These are phyloP conservation scores for Penelope pileata DNA, from an alignment of 2,113 vertebrate species.

Conservation along the genomic window DNA sequence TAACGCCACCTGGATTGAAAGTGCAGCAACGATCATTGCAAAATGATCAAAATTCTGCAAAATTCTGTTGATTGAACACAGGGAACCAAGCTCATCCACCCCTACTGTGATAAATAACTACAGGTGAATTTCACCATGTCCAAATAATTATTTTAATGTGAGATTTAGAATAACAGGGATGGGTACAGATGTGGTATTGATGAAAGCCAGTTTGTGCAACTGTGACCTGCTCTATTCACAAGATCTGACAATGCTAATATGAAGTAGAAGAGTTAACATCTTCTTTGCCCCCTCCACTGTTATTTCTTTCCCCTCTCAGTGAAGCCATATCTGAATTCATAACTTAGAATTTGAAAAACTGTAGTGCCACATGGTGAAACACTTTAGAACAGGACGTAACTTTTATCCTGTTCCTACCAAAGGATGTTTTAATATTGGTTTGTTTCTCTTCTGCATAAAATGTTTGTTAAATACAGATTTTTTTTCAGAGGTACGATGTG, in stretches of 20 bases:
- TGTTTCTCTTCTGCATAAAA: background rate
- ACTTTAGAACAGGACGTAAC: background rate
- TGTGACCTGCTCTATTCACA: background rate
- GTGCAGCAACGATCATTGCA: conserved; percentile 2
- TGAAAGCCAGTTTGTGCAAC: background rate
- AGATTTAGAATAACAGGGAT: background rate
- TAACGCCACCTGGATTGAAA: background rate
- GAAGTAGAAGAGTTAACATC: background rate
- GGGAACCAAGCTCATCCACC: background rate
- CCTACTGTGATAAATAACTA: background rate
- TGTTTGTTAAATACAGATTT: background rate
- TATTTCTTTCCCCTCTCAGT: background rate
- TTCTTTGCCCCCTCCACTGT: background rate
- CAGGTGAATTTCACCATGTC: background rate
- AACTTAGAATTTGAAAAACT: background rate
- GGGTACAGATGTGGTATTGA: background rate
- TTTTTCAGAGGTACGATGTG: background rate
- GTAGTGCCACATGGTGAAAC: background rate
- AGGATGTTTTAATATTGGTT: background rate
- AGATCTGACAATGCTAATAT: background rate
- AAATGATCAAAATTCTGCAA: no score
- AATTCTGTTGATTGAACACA: conserved; percentile 20
- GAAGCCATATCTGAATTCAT: background rate
- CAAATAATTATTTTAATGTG: background rate
- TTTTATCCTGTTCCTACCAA: background rate